Conservation (phyloP, 2,797 vertebrate genomes). For the Thunnus albacares region DNA sequence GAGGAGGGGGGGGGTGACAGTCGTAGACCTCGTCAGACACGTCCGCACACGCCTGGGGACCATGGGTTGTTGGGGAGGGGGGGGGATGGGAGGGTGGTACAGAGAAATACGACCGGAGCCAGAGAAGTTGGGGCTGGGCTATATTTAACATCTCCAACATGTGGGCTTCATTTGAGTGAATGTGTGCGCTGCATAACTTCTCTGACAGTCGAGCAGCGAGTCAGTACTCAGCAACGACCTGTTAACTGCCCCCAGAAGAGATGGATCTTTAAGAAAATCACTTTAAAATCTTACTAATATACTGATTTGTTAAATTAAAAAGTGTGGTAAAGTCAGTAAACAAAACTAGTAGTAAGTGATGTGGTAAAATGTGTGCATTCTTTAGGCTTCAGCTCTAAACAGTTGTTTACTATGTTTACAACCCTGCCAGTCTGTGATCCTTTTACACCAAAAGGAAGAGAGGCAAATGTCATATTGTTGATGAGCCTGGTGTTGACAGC, state of each 20-base stretch:
- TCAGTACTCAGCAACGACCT: conserved; percentile 8
- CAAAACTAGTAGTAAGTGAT: not conserved
- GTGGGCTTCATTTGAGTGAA: conserved; percentile 83
- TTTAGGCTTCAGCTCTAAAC: conserved; percentile 3
- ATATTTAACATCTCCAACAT: conserved; percentile 86
- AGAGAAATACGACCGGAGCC: conserved; percentile 52
- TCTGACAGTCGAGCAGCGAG: conserved; percentile 64
- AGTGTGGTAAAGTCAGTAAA: not conserved
- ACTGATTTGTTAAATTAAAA: not conserved
- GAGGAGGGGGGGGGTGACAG: conserved; percentile 6
- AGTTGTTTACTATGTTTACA: conserved; percentile 16
- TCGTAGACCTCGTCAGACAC: conserved; percentile 54
- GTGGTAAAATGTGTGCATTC: not conserved
- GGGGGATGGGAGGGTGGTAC: conserved; percentile 10
- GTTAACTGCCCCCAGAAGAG: conserved; percentile 30
- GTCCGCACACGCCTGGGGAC: conserved; percentile 52
- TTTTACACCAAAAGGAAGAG: too few relatives aligned
- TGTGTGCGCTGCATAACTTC: conserved; percentile 74
- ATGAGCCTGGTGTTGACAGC: not conserved
- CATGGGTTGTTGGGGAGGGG: conserved; percentile 20
- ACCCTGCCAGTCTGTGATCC: not conserved
- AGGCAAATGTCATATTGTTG: not conserved
- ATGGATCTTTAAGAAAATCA: not conserved
- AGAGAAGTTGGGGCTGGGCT: conserved; percentile 70
- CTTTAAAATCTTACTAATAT: not conserved